Evolutionary conservation across 92 coral and sea anemone species (phyloP).

Genomic region (Porites rus): DNA sequence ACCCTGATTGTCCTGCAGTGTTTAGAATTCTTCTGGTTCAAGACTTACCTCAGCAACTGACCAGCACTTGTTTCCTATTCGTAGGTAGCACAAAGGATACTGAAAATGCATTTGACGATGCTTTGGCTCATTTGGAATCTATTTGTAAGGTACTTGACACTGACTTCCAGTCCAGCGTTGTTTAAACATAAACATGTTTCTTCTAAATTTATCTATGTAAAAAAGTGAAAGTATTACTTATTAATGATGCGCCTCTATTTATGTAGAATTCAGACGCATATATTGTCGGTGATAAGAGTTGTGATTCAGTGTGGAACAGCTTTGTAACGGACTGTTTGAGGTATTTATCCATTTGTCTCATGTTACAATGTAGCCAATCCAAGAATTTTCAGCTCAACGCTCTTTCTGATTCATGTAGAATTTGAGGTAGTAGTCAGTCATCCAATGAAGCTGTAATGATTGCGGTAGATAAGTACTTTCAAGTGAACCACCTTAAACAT

Average conservation of each 20-base stretch:
- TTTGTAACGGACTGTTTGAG: slow-evolving; percentile 79
- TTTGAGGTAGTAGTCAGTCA: no score
- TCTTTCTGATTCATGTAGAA: no score
- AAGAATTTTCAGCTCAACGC: no score
- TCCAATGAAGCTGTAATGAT: no score
- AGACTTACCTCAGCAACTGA: neutral
- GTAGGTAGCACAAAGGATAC: neutral
- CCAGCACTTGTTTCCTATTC: neutral
- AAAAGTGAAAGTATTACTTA: no score
- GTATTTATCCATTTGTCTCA: slow-evolving; percentile 24
- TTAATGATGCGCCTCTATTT: neutral
- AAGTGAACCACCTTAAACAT: no score
- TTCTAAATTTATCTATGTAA: neutral
- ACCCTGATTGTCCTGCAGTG: no score
- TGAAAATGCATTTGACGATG: neutral
- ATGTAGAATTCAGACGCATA: slow-evolving; percentile 44
- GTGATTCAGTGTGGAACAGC: slow-evolving; percentile 52
- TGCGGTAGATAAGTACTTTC: no score
- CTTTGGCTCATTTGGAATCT: slow-evolving; percentile 4
- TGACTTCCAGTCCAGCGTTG: neutral
- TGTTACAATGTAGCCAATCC: neutral
- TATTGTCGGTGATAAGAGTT: slow-evolving; percentile 24
- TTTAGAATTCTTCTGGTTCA: no score
- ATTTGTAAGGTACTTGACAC: slow-evolving; percentile 23
- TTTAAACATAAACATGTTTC: neutral